Base-by-base conservation (phyloP, 2,888 invertebrate genomes). In the Laothoe populi region DNA sequence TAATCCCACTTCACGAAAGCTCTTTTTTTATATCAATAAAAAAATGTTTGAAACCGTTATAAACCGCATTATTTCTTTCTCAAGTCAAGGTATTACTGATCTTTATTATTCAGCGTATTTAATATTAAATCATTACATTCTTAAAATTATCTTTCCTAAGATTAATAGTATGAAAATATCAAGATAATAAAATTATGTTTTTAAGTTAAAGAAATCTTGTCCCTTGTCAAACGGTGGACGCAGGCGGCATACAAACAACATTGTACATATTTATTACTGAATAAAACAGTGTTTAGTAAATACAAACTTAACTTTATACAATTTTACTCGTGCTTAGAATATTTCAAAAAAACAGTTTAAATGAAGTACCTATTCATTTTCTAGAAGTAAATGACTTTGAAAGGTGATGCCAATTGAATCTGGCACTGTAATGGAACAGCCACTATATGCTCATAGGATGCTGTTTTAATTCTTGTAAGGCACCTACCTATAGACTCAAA, bases 131-230 rank as follows among this genome's bases (percentile, higher is more conserved):
- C 31, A 31, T 53, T 53, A 35, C 11, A 19, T 35, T 53, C 10
- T 53, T 35, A 53, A 53, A 49, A 23, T 49, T n/a, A n/a, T n/a
- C n/a, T n/a, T n/a, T n/a, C n/a, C n/a, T n/a, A n/a, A n/a, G n/a
- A n/a, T n/a, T 31, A 2, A 11, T n/a, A 13, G 16, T 31, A 31
- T 19, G 7, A 31, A 53, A 53, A 35, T 53, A 19, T 19, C 53
- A 53, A 53, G 31, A 19, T 53, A 53, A 35, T 53, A 35, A 53
- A 31, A 35, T 19, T n/a, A 5, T 35, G 31, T 11, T 31, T 19
- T 19, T 53, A 49, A 49, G 49, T 49, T 35, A 53, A 53, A 16
- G 44, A 44, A 35, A 10, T 53, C 31, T 53, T 35, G n/a, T 24
- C 31, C 4, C 31, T 19, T 31, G 26, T 53, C 19, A 53, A 53